Evolutionary conservation across 1,140 invertebrate genomes (phyloP).

Genomic region (Drosophila santomea): DNA sequence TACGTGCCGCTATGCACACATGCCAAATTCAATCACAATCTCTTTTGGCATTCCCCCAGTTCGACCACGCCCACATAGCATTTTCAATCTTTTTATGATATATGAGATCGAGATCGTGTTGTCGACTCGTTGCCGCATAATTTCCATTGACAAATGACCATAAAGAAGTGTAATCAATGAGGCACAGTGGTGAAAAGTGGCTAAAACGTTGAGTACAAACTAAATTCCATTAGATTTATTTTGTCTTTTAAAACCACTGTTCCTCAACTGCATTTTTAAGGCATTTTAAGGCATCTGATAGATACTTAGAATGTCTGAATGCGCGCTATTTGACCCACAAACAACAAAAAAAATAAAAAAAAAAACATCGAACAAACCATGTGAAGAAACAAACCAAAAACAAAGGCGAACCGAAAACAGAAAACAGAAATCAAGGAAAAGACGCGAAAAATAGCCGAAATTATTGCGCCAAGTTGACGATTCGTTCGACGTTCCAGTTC

Average conservation of each 20-base stretch:
- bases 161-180: constrained; percentile 39
- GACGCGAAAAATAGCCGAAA: constrained; percentile 56
- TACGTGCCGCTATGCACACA: constrained; percentile 4
- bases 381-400: constrained; percentile 13
- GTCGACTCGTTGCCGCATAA: constrained; percentile 55
- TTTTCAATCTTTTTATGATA: constrained; percentile 43
- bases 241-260: constrained; percentile 1
- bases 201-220: too few species aligned
- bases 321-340: constrained; percentile 59
- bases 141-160: constrained; percentile 71
- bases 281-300: constrained; percentile 13
- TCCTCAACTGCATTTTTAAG: constrained; percentile 16
- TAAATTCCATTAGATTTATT: too few species aligned
- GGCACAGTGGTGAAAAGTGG: constrained; percentile 10
- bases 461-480: constrained; percentile 68
- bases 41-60: constrained; percentile 17
- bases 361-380: constrained; percentile 16
- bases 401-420: constrained; percentile 11
- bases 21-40: constrained; percentile 26
- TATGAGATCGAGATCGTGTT: constrained; percentile 46
- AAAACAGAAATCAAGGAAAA: constrained; percentile 25
- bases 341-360: constrained; percentile 47
- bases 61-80: constrained; percentile 34
- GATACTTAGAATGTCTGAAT: constrained; percentile 24
- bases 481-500: constrained; percentile 64